Base-by-base conservation (phyloP, 2,113 vertebrate genomes). In the Eurypyga helias region DNA sequence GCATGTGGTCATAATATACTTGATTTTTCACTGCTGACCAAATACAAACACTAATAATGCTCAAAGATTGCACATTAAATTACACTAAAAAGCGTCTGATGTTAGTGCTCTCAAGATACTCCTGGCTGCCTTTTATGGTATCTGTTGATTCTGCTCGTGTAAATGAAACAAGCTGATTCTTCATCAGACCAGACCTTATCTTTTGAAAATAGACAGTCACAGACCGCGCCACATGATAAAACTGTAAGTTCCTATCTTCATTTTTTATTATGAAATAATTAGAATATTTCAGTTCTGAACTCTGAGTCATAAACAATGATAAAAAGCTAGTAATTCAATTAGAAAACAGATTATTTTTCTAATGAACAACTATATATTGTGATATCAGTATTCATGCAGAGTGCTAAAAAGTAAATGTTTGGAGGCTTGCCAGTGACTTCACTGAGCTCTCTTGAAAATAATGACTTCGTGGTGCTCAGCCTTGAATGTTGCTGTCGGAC, bases 251-350 rank as follows among this genome's bases (percentile, higher is more conserved):
- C 28, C 17, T 69, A 83, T 87, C 87, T 89, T 87, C 21, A 24
- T 60, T 96, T 89, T 73, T 90, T 79, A 89, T 89, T n/a, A 29
- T 38, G 61, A 89, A 92, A 79, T 72, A 85, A 90, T 95, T 85
- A 89, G 69, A 95, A 61, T 93, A 92, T 92, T 87, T 91, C 61
- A 66, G 69, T 91, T 87, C 81, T 80, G 52, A 34, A 49, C n/a
- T 31, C 72, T 29, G 57, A 87, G 87, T 72, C 52, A 70, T 70
- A 95, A 95, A 82, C 65, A 85, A 57, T 29, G 73, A 92, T 69
- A 89, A 79, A 95, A 91, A 79, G 31, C 17, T 54, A 61, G 57
- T 87, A 95, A 95, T 95, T 95, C 41, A 95, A 82, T 91, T 92
- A 95, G 89, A 87, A 89, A 91, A 62, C 31, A 43, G 86, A 43